Evolutionary conservation across 2,797 vertebrate genomes (phyloP).

Genomic region (Hapalemur alaotrensis): DNA sequence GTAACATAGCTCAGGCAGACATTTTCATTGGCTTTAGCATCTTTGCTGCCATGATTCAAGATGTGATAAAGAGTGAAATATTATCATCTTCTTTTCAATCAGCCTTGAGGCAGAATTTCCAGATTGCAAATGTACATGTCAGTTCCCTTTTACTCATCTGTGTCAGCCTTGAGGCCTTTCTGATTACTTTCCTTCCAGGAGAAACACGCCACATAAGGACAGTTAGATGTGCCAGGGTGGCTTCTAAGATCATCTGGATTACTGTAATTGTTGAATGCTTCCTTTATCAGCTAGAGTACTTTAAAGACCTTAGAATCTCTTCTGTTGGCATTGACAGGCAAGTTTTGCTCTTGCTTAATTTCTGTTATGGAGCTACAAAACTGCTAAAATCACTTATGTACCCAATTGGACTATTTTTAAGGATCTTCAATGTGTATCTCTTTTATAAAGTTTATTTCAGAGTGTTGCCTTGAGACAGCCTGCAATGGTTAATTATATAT

Average conservation of each 20-base stretch:
- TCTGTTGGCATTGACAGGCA: not conserved
- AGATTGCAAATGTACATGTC: conserved; percentile 82
- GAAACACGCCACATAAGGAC: conserved; percentile 85
- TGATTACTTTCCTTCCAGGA: conserved; percentile 85
- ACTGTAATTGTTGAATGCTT: conserved; percentile 75
- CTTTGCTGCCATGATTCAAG: rapidly evolving
- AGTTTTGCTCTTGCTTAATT: not conserved
- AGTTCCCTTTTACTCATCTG: conserved; percentile 87
- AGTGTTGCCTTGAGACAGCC: conserved; percentile 3
- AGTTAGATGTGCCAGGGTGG: conserved; percentile 77
- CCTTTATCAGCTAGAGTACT: conserved; percentile 73
- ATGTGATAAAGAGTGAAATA: rapidly evolving
- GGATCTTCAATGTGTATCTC: conserved; percentile 84
- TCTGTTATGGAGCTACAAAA: not conserved
- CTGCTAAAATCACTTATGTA: no score
- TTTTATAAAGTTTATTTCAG: conserved; percentile 84
- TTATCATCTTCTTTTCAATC: not conserved
- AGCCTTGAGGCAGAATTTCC: conserved; percentile 77
- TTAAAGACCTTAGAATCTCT: not conserved
- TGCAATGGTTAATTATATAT: not conserved
- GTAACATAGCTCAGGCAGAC: conserved; percentile 86
- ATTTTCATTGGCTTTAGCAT: conserved; percentile 63
- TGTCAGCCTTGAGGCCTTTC: conserved; percentile 86
- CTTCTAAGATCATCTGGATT: conserved; percentile 79
- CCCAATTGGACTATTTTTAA: conserved; percentile 73